Conservation (phyloP, 35 echinoderm and acorn worm species). For the Lytechinus variegatus region DNA sequence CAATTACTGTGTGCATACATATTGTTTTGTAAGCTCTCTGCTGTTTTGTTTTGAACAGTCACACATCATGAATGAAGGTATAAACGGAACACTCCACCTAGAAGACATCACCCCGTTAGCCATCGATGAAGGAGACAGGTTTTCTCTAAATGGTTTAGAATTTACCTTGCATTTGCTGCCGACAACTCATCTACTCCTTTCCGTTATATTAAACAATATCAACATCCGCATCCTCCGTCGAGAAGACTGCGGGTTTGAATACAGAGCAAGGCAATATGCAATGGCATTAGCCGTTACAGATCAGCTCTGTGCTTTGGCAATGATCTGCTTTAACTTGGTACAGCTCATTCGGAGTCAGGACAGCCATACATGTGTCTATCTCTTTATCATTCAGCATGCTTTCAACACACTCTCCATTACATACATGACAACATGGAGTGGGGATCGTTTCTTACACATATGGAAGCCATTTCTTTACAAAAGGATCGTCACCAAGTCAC, state of each 20-base stretch:
- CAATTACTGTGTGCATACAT: too few species aligned
- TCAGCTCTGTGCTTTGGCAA: neutral
- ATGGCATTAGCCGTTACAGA: neutral
- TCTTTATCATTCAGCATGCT: neutral
- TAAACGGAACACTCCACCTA: neutral
- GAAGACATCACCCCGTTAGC: neutral
- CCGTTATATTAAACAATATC: neutral
- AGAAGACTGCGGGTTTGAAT: neutral
- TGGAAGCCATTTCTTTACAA: neutral
- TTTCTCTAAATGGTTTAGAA: neutral
- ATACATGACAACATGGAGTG: neutral
- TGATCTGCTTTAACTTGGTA: neutral
- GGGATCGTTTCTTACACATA: neutral
- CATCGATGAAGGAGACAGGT: neutral
- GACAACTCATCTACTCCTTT: neutral
- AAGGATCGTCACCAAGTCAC: neutral
- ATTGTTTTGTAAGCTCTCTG: too few species aligned
- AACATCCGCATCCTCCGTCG: neutral
- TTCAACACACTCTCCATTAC: neutral
- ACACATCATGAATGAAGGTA: neutral
- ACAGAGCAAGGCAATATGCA: neutral
- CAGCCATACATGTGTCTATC: neutral
- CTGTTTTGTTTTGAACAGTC: neutral
- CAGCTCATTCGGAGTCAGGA: neutral
- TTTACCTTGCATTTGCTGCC: neutral